Percentiles rank a stretch among this genome's conserved stretches.
Evolutionary conservation across 1,140 invertebrate species (phyloP).

Genomic region (Pseudobourletiella spinata): DNA sequence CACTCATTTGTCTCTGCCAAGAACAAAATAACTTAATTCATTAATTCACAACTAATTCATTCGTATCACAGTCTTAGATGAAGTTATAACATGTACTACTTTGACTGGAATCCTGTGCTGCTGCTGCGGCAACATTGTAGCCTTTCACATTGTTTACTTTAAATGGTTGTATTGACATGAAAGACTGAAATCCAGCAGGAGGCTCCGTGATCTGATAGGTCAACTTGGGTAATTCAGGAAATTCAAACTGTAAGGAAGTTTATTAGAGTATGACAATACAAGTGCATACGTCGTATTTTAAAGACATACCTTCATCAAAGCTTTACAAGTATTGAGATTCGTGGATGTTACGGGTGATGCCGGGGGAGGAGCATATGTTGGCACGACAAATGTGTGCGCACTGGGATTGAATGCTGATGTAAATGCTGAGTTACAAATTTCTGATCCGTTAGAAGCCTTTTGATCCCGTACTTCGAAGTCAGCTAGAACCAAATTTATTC

Average conservation of each 20-base stretch:
- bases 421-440: too few species aligned
- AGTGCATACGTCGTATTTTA: too few species aligned
- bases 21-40: too few species aligned
- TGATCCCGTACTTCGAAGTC: neutral
- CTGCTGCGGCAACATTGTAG: slow-evolving; percentile 16
- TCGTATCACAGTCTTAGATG: too few species aligned
- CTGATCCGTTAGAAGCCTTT: too few species aligned
- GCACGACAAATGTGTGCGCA: neutral
- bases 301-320: slow-evolving; percentile 34
- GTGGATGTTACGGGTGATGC: slow-evolving; percentile 24
- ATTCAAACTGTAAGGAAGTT: slow-evolving; percentile 26
- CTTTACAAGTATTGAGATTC: slow-evolving; percentile 29
- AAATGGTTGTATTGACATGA: slow-evolving; percentile 19
- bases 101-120: neutral
- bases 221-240: slow-evolving; percentile 27
- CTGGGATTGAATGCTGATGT: neutral
- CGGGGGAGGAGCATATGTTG: slow-evolving; percentile 26
- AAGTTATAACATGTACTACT: neutral
- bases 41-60: too few species aligned
- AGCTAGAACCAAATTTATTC: too few species aligned
- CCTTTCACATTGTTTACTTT: slow-evolving; percentile 16
- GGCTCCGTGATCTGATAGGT: slow-evolving; percentile 25
- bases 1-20: slow-evolving; percentile 1
- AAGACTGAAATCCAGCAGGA: slow-evolving; percentile 20
- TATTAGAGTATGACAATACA: neutral